These are phyloP conservation scores for Zaprionus davidi DNA, from an alignment of 1,140 invertebrate species.

Conservation along the genomic window DNA sequence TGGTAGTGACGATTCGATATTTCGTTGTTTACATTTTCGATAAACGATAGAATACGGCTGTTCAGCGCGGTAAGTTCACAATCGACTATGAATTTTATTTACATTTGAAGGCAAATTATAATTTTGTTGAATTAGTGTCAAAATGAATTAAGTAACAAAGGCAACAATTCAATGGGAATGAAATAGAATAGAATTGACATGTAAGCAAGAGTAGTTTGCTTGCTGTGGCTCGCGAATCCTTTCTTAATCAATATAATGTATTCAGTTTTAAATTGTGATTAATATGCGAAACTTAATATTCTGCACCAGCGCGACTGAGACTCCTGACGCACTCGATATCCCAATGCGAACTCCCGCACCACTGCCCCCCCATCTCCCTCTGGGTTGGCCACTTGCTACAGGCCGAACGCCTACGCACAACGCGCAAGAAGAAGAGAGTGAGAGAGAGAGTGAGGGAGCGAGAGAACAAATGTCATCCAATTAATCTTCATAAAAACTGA, in stretches of 20 bases:
- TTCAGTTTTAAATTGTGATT: slow-evolving; percentile 76
- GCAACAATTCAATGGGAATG: not conserved
- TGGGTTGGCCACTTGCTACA: not conserved
- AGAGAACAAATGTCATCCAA: slow-evolving; percentile 62
- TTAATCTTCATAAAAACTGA: slow-evolving; percentile 77
- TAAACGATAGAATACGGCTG: slow-evolving; percentile 2
- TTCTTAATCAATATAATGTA: slow-evolving; percentile 66
- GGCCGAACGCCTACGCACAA: slow-evolving; percentile 21
- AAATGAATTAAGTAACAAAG: not conserved
- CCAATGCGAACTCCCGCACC: slow-evolving; percentile 27
- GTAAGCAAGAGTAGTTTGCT: not conserved
- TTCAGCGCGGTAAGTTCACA: slow-evolving; percentile 15
- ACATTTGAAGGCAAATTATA: not conserved
- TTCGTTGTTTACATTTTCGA: not conserved
- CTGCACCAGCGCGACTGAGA: slow-evolving; percentile 36
- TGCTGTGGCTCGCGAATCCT: slow-evolving; percentile 7
- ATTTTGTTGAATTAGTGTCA: not conserved
- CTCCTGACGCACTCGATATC: slow-evolving; percentile 43
- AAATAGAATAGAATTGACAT: not conserved
- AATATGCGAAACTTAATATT: slow-evolving; percentile 74
- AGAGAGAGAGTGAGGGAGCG: not conserved
- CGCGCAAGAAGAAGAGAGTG: not conserved
- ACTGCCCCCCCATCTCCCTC: not conserved
- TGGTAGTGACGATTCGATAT: slow-evolving; percentile 17
- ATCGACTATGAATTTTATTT: slow-evolving; percentile 2